Evolutionary conservation across 2,888 invertebrate species (phyloP).

Genomic region (Morinoia aosen): DNA sequence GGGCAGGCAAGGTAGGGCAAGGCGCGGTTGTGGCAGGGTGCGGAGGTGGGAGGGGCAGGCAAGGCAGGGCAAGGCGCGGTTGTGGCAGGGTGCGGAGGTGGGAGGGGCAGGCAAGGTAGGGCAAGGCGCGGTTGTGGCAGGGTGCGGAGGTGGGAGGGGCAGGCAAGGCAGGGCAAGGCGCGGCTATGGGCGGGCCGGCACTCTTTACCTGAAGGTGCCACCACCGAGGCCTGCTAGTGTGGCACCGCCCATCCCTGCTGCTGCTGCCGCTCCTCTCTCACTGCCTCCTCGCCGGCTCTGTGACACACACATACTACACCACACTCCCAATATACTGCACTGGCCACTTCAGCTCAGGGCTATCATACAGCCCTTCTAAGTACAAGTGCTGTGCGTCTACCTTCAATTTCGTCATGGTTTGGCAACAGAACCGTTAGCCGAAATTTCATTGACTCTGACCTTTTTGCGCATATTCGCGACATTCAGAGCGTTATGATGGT

Average conservation of each 20-base stretch:
- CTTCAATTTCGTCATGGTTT: neutral
- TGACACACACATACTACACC: slow-evolving; percentile 29
- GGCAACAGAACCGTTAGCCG: neutral
- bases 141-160: neutral
- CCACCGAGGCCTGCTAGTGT: slow-evolving; percentile 30
- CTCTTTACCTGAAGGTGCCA: slow-evolving; percentile 26
- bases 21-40: no score
- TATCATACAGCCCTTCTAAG: neutral
- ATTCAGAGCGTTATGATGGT: neutral
- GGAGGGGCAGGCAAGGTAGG: neutral
- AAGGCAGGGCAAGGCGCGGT: neutral
- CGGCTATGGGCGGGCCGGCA: slow-evolving; percentile 34
- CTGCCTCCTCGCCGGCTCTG: slow-evolving; percentile 36
- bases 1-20: no score
- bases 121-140: neutral
- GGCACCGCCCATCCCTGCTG: slow-evolving; percentile 44
- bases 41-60: no score
- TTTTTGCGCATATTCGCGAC: neutral
- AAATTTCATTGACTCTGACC: neutral
- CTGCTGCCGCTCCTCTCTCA: slow-evolving; percentile 39
- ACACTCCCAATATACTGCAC: slow-evolving; percentile 34
- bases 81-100: neutral
- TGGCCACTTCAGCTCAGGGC: neutral
- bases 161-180: neutral
- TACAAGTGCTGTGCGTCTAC: neutral